Conservation (phyloP, 2,113 vertebrate species). For the Calidris pugnax region DNA sequence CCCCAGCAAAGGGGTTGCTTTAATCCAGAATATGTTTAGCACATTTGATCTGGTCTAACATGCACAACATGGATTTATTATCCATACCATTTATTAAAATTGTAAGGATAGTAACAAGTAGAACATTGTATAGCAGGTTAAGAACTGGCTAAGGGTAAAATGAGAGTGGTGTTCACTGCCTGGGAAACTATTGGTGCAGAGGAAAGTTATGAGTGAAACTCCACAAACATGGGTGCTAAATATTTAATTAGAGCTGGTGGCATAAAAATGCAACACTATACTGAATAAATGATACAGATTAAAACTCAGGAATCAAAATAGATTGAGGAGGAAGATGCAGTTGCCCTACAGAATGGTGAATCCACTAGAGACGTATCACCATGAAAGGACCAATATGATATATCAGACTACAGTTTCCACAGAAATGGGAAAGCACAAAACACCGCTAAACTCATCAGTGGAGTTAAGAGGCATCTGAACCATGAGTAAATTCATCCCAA, state of each 20-base stretch:
- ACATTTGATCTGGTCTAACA: neutral
- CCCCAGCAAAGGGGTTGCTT: neutral
- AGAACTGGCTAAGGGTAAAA: neutral
- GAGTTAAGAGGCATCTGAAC: neutral
- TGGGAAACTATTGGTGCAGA: neutral
- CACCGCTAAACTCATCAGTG: neutral
- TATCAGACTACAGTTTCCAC: neutral
- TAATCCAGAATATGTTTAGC: neutral
- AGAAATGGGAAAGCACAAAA: neutral
- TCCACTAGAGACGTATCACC: neutral
- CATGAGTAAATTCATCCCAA: neutral
- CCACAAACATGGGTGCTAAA: neutral
- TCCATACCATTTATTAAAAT: neutral
- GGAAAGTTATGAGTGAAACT: neutral
- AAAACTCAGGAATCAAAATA: neutral
- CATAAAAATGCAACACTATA: neutral
- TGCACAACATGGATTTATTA: neutral
- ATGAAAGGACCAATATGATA: neutral
- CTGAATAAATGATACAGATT: neutral
- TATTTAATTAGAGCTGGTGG: neutral
- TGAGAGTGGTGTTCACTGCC: neutral
- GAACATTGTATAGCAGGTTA: neutral
- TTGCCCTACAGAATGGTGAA: neutral
- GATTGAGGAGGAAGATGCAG: neutral
- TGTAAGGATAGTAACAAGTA: neutral